Base-by-base conservation (phyloP, 2,113 vertebrate genomes). In the Eurystomus gularis region DNA sequence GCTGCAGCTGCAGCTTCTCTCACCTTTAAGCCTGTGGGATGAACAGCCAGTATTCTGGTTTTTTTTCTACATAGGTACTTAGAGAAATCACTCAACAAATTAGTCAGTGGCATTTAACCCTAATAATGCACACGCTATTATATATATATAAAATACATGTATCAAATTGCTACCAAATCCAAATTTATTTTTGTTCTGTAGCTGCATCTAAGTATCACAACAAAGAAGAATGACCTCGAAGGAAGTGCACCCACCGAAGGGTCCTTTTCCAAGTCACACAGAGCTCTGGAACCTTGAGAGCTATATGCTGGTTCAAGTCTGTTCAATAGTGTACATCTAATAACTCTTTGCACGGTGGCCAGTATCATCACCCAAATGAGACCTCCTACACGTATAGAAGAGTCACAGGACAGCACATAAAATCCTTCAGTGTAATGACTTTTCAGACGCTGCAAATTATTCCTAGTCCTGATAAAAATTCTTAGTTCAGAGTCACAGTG, bases 321-420 rank as follows among this genome's bases (percentile, higher is more conserved):
- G 46, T 68, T 78, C 48, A 39, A 33, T 0, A 23, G 3, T 2
- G 8, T 9, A 49, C 16, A 12, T 16, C 6, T 0, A 62, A 33
- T 8, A 62, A 78, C 55, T 58, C 25, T 52, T 51, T 73, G 54
- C 40, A 29, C 2, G 14, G 42, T 16, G 40, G 11, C 46, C 75
- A 71, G 37, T 1, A 55, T 48, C 66, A 48, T 4, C 73, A 29
- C 18, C 58, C 35, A 90, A 82, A 77, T 3, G 19, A 80, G 62
- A 40, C 15, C 65, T 82, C 70, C 52, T 48, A 3, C 8, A 31
- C 2, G 6, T 19, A 24, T 7, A 64, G 35, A 70, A 68, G 18
- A 85, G 42, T 13, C 71, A 49, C 1, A 68, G 86, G 73, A n/a
- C 20, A 68, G 61, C 62, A 82, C 52, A 82, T n/a, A 61, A 90